Evolutionary conservation across 2,797 vertebrate genomes (phyloP).

Genomic region (Siniperca scherzeri): DNA sequence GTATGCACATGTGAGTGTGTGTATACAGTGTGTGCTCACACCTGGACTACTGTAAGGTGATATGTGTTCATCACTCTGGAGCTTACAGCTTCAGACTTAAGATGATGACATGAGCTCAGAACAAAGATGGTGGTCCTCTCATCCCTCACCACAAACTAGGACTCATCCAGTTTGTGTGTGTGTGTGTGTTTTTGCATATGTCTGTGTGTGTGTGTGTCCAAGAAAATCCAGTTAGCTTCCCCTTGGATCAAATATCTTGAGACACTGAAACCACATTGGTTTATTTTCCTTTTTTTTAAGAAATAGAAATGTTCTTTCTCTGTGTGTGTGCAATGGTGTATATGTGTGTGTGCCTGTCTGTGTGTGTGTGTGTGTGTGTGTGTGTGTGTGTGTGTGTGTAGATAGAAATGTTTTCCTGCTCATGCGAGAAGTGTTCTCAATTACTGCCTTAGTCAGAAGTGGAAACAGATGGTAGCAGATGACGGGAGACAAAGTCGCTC

Average conservation of each 20-base stretch:
- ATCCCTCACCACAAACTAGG: constrained; percentile 62
- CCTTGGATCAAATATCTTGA: constrained; percentile 75
- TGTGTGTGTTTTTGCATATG: constrained; percentile 13
- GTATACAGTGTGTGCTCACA: not conserved
- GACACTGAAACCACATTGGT: constrained; percentile 74
- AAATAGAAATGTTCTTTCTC: constrained; percentile 77
- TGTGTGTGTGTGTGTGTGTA: constrained; percentile 47
- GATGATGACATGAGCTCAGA: constrained; percentile 77
- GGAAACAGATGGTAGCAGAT: constrained; percentile 88
- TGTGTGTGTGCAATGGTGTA: not conserved
- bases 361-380: constrained; percentile 12
- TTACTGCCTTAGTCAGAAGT: constrained; percentile 86
- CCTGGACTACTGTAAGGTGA: constrained; percentile 49
- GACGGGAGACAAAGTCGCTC: constrained; percentile 84
- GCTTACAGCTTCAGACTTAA: constrained; percentile 61
- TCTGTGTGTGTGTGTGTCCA: constrained; percentile 45
- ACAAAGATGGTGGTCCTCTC: constrained; percentile 80
- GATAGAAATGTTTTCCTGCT: constrained; percentile 86
- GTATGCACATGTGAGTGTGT: constrained; percentile 13
- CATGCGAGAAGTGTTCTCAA: constrained; percentile 87
- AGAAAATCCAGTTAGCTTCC: constrained; percentile 71
- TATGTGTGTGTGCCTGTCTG: constrained; percentile 14
- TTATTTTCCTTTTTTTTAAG: constrained; percentile 83
- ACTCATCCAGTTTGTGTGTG: constrained; percentile 60
- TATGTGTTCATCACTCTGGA: constrained; percentile 64